A percentile compares a stretch with the other conserved stretches of the same genome.
These are phyloP conservation scores for Hippoglossus stenolepis DNA, from an alignment of 2,113 vertebrate species.

Conservation along the genomic window DNA sequence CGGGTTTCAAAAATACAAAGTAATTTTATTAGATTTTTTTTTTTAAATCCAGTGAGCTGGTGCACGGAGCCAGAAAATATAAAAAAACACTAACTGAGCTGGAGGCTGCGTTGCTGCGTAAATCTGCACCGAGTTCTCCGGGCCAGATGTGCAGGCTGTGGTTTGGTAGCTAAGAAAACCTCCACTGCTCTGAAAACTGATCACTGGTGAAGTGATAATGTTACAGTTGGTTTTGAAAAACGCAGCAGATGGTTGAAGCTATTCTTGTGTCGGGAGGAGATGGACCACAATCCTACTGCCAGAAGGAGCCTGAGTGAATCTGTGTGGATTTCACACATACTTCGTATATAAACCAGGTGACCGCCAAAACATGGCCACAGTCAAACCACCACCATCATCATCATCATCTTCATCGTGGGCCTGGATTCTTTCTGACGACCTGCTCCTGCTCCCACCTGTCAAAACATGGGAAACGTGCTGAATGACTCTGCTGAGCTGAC, in stretches of 20 bases:
- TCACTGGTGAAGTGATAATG: not conserved
- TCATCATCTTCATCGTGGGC: not conserved
- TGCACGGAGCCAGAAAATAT: no score
- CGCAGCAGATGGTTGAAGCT: not conserved
- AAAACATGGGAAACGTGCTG: slow-evolving; percentile 60
- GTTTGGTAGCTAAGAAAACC: not conserved
- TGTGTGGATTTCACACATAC: not conserved
- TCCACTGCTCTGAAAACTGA: not conserved
- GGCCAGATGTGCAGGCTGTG: not conserved
- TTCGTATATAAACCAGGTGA: not conserved
- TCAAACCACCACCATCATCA: not conserved
- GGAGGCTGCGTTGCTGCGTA: not conserved
- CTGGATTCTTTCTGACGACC: not conserved
- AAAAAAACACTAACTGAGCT: not conserved
- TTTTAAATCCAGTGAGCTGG: not conserved
- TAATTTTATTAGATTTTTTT: no score
- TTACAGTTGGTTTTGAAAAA: not conserved
- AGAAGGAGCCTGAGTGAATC: not conserved
- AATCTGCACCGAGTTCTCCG: not conserved
- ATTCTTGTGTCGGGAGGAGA: no score
- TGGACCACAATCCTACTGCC: not conserved
- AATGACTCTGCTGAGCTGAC: not conserved
- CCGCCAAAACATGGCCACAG: not conserved
- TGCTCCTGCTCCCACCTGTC: slow-evolving; percentile 58
- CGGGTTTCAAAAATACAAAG: no score